A percentile compares a stretch with the other conserved stretches of the same genome.
These are phyloP conservation scores for Sarcophaga variegata DNA, from an alignment of 2,888 invertebrate species.

Conservation along the genomic window DNA sequence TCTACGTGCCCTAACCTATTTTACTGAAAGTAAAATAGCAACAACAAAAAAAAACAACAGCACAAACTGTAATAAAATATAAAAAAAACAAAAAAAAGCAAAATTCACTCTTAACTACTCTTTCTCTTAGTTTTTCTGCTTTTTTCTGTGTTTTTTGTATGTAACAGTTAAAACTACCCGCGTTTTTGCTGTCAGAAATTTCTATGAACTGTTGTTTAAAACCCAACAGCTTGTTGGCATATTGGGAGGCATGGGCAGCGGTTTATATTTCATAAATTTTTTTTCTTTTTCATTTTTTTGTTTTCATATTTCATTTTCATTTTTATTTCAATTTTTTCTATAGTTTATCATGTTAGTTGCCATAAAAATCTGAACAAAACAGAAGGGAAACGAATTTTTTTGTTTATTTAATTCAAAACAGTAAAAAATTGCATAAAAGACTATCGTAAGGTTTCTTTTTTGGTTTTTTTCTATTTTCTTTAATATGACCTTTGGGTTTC, in stretches of 20 bases:
- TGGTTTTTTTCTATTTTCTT: neutral
- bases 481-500: neutral
- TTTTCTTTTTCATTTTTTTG: no score
- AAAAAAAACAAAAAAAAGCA: no score
- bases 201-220: neutral
- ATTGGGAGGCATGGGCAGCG: neutral
- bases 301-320: neutral
- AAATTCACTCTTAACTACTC: no score
- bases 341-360: neutral
- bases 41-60: neutral
- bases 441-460: neutral
- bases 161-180: no score
- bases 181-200: neutral
- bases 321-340: neutral
- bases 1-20: neutral
- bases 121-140: no score
- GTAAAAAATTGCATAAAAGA: neutral
- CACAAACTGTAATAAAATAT: no score
- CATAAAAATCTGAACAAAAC: slow-evolving; percentile 1
- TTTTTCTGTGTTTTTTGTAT: no score
- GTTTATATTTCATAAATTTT: neutral
- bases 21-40: neutral
- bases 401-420: neutral
- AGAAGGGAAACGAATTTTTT: slow-evolving; percentile 5
- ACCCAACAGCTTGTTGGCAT: neutral